Base-by-base conservation (phyloP, 2,888 invertebrate genomes). In the Iphiclides podalirius region DNA sequence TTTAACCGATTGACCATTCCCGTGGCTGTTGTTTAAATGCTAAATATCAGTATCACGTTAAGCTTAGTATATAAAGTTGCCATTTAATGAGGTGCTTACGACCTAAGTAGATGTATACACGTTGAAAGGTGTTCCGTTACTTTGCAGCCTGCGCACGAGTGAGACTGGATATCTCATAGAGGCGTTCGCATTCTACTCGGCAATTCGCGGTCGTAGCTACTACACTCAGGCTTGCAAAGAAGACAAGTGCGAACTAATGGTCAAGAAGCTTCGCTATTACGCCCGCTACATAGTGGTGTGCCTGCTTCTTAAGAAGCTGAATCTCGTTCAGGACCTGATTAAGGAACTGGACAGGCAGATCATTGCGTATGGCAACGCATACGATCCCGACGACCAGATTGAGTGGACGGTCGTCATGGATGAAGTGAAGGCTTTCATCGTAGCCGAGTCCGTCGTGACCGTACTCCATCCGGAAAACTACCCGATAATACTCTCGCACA, bases 261-360 rank as follows among this genome's bases (percentile, higher is more conserved):
- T 98, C 57, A 98, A 98, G 84, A 98, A 98, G 80, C 89, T 98
- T 47, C 89, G 94, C 52, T 98, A 98, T 77, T 98, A 98, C 82
- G 98, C 98, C 14, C 91, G 98, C 56, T 98, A 98, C 81, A 98
- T 98, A 71, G 97, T 98, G 46, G 98, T 98, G 28, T 97, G 98
- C 81, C 91, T 98, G 64, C 91, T 98, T 66, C 90, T 98, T 58
- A 96, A 97, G 81, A 96, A 97, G 79, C 95, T 97, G 92, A 96
- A 97, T 75, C 90, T 98, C 62, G 98, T 98, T 46, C 91, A 95
- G 52, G 98, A 98, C 79, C 89, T 98, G 59, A 95, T 97, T 46
- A 92, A 94, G 81, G 98, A 98, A 85, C 88, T 98, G 67, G 96
- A 97, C 68, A 94, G 95, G 72, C 97, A 98, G 85, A 97, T 98